A percentile compares a stretch with the other conserved stretches of the same genome.
These are phyloP conservation scores for Taenioides sp. DNA, from an alignment of 2,797 vertebrate species.

Conservation along the genomic window DNA sequence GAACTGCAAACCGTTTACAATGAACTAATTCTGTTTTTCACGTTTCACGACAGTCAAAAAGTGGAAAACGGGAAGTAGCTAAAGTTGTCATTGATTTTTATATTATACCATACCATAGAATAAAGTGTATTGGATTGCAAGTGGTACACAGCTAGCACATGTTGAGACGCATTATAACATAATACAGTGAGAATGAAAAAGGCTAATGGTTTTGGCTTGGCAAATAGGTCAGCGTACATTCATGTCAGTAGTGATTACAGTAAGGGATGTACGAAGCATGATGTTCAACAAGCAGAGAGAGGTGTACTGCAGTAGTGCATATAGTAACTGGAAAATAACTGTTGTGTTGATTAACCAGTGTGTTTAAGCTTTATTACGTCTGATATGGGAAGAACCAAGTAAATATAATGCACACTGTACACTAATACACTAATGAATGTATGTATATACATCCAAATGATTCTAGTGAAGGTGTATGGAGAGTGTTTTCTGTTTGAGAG, in stretches of 20 bases:
- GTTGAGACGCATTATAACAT: not conserved
- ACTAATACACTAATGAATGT: too few relatives aligned
- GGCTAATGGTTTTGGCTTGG: not conserved
- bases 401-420: too few relatives aligned
- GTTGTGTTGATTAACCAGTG: not conserved
- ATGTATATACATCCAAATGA: too few relatives aligned
- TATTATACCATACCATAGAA: not conserved
- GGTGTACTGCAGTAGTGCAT: not conserved
- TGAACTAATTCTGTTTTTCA: too few relatives aligned
- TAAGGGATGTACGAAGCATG: not conserved
- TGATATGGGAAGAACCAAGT: not conserved
- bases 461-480: too few relatives aligned
- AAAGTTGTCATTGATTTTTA: not conserved
- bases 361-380: not conserved
- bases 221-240: conserved; percentile 2
- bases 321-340: not conserved
- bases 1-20: too few relatives aligned
- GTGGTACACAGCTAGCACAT: not conserved
- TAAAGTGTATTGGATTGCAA: not conserved
- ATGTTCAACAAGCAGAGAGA: not conserved
- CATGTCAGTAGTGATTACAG: not conserved
- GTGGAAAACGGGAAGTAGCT: not conserved
- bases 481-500: too few relatives aligned
- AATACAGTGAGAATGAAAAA: conserved; percentile 2
- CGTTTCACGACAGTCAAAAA: not conserved